Base-by-base conservation (phyloP, 2,888 invertebrate genomes). In the Macrosoma leucophasiata region DNA sequence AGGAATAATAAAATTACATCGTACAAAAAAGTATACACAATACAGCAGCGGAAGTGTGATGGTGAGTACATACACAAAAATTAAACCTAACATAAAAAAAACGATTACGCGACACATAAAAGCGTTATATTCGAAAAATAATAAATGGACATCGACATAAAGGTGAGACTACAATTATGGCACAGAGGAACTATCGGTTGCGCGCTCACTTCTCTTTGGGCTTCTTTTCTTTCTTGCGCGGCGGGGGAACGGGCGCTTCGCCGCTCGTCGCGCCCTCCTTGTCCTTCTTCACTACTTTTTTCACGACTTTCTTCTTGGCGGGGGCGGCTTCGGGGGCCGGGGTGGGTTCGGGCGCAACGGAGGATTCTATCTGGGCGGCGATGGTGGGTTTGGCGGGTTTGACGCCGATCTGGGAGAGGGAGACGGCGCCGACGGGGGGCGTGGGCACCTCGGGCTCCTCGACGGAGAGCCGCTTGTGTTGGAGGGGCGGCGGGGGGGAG, bases 201-300 rank as follows among this genome's bases (percentile, higher is more conserved):
- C 58, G 59, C 43, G 67, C 71, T 79, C 71, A 79, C 62, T 78
- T 75, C 50, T 85, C 79, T 74, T 85, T 84, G 62, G 84, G 85
- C 52, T 85, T 85, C 69, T 85, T 85, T 63, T 82, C 84, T 67
- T 85, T 85, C 66, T 85, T 85, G 46, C 86, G 77, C 45, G 86
- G 86, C 49, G 86, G 86, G 47, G 86, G 85, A 32, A 85, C 84
- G 21, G 86, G 86, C 35, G 75, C 72, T 13, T 76, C 79, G 24
- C 57, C 70, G 41, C 58, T 45, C 33, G 58, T 41, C 39, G 56
- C 69, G 45, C 55, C 73, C 58, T 66, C 82, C 46, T 86, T 86
- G 53, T 66, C 81, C 50, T 87, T 87, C 55, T 87, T 87, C 13
- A 78, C 73, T 29, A 76, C 73, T 50, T 87, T 88, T 47, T 86